phyloP scores from a whole-genome alignment of 2,113 vertebrate genomes.

The Meleagris gallopavo region DNA sequence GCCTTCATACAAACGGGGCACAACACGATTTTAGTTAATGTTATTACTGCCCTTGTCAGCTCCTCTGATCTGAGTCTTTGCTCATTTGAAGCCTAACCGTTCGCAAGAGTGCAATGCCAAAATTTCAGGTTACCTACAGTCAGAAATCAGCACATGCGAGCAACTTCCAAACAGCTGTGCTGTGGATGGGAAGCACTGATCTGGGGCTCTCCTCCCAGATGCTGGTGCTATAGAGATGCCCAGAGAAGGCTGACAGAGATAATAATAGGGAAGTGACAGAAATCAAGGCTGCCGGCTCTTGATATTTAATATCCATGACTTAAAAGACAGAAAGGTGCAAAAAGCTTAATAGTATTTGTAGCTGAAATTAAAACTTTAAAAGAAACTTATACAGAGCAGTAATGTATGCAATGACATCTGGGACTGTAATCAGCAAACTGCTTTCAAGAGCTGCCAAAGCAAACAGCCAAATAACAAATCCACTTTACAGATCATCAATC shows the following conservation, averaged over 20 bases:
- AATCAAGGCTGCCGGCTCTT: conserved; percentile 51
- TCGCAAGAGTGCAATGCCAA: neutral
- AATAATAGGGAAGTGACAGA: conserved; percentile 12
- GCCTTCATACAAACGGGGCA: neutral
- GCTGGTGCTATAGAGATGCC: neutral
- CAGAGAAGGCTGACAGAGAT: conserved; percentile 7
- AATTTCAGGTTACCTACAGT: neutral
- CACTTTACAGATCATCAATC: conserved; percentile 99
- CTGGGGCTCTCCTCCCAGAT: neutral
- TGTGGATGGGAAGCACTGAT: neutral
- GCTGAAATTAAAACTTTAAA: conserved; percentile 84
- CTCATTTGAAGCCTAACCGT: neutral
- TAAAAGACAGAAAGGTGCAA: conserved; percentile 79
- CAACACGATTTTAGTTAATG: neutral
- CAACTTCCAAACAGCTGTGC: neutral
- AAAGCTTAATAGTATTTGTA: conserved; percentile 83
- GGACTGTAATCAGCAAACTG: conserved; percentile 94
- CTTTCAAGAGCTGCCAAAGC: conserved; percentile 99
- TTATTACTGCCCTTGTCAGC: neutral
- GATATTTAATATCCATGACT: conserved; percentile 67
- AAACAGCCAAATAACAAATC: conserved; percentile 99
- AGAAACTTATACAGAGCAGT: conserved; percentile 83
- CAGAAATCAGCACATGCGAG: neutral
- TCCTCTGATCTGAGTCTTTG: neutral
- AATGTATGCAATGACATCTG: conserved; percentile 96